Conservation (phyloP, 2,113 vertebrate species). For the Etheostoma spectabile region DNA sequence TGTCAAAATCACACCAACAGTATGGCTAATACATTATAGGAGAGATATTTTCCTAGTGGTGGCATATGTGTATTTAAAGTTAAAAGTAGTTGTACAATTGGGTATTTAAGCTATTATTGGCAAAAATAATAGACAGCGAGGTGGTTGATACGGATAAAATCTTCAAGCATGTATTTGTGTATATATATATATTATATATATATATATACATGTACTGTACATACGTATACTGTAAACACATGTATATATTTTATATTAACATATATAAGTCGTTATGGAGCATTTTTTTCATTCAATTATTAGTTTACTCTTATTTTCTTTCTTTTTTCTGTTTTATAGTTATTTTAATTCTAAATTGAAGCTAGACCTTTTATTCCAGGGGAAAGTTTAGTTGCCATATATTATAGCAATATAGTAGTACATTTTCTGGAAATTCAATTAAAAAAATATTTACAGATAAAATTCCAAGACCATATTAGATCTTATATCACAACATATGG, state of each 20-base stretch:
- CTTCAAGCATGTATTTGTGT: neutral
- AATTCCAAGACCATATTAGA: neutral
- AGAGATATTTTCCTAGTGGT: too few relatives aligned
- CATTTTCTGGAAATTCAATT: neutral
- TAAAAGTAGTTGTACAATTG: neutral
- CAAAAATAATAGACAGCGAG: neutral
- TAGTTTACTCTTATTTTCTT: neutral
- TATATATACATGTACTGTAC: neutral
- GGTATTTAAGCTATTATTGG: neutral
- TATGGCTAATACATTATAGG: neutral
- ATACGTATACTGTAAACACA: neutral
- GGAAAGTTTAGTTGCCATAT: neutral
- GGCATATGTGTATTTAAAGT: neutral
- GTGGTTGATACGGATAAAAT: neutral
- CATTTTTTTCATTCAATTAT: neutral
- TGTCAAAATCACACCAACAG: conserved; percentile 16
- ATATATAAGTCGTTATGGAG: too few relatives aligned
- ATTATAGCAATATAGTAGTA: neutral
- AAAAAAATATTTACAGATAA: neutral
- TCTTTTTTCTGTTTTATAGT: neutral
- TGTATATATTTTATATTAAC: neutral
- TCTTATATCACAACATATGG: neutral
- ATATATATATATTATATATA: too few relatives aligned
- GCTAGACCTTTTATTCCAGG: neutral
- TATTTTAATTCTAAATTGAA: neutral